Evolutionary conservation across 2,113 vertebrate genomes (phyloP).

Genomic region (Chloropsis hardwickii): DNA sequence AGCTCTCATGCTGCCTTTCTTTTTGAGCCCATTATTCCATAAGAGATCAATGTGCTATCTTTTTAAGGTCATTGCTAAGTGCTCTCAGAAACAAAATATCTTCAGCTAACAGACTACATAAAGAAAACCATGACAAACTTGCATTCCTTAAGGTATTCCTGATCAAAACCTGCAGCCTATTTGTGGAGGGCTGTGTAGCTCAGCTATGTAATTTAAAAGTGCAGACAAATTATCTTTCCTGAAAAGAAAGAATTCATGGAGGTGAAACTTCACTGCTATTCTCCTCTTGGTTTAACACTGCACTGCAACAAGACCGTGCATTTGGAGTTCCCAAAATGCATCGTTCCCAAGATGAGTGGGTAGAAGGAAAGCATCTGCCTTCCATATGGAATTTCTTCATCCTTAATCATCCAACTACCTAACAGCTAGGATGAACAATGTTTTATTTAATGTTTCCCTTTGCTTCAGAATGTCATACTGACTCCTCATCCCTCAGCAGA

Average conservation of each 20-base stretch:
- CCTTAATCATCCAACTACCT: neutral
- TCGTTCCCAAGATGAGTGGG: neutral
- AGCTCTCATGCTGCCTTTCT: neutral
- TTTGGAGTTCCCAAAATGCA: neutral
- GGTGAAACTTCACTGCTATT: neutral
- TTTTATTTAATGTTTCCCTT: conserved; percentile 34
- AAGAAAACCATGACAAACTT: neutral
- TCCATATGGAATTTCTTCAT: conserved; percentile 11
- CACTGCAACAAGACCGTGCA: neutral
- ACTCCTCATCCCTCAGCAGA: neutral
- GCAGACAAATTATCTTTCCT: neutral
- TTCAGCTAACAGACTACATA: neutral
- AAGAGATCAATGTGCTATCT: neutral
- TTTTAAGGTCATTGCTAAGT: neutral
- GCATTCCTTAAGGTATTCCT: neutral
- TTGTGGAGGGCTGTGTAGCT: neutral
- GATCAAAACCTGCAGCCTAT: neutral
- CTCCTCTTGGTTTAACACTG: neutral
- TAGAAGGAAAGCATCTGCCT: conserved; percentile 29
- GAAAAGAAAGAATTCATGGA: neutral
- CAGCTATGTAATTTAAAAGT: neutral
- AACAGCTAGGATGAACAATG: conserved; percentile 13
- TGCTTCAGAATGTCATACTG: conserved; percentile 12
- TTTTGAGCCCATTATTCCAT: neutral
- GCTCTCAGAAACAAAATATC: neutral